These are phyloP conservation scores for Pampus argenteus DNA, from an alignment of 2,797 vertebrate genomes.

Conservation along the genomic window DNA sequence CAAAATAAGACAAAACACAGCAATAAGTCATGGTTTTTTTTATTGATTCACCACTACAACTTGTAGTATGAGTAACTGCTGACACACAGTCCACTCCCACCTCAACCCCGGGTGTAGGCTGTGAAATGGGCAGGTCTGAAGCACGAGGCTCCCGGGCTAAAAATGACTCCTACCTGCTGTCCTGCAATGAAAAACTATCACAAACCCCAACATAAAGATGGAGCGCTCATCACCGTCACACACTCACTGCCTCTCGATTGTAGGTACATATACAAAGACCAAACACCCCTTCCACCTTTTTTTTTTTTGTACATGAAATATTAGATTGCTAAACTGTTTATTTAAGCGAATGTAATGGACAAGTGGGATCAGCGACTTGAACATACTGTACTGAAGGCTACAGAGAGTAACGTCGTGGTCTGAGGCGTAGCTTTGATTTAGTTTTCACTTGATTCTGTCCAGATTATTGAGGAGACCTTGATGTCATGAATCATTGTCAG, in stretches of 20 bases:
- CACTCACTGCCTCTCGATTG: too few species aligned
- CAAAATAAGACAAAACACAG: conserved; percentile 30
- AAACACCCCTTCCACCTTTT: too few species aligned
- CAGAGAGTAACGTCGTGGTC: background rate
- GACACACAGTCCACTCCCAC: conserved; percentile 65
- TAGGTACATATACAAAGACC: too few species aligned
- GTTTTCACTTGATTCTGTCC: conserved; percentile 17
- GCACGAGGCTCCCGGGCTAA: conserved; percentile 63
- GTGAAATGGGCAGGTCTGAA: conserved; percentile 38
- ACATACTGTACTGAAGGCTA: background rate
- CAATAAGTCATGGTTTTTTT: conserved; percentile 39
- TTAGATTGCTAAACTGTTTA: too few species aligned
- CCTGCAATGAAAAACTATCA: conserved; percentile 35
- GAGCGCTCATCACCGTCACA: conserved; percentile 25
- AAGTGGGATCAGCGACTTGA: background rate
- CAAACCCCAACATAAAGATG: conserved; percentile 49
- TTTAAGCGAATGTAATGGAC: background rate
- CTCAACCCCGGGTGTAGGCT: conserved; percentile 46
- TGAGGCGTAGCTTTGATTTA: conserved; percentile 23
- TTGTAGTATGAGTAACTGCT: conserved; percentile 68
- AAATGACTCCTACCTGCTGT: conserved; percentile 58
- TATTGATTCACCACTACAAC: conserved; percentile 44
- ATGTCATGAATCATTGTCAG: conserved; percentile 50
- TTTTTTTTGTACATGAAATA: too few species aligned
- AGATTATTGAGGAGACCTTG: conserved; percentile 44